phyloP scores from a whole-genome alignment of 2,888 invertebrate genomes.

The Drosophila hamatofila region DNA sequence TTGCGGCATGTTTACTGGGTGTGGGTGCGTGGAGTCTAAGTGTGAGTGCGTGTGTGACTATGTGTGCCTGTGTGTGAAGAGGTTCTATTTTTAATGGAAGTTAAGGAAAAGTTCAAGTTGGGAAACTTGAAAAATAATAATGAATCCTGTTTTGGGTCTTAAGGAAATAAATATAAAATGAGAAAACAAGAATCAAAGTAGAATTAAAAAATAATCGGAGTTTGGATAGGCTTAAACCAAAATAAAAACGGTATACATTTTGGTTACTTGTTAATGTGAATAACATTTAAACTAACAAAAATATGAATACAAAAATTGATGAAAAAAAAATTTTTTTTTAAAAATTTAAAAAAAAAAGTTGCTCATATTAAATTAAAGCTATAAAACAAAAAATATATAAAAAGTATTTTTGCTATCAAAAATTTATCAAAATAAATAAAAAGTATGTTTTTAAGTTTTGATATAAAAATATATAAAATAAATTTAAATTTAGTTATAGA shows the following conservation, averaged over 20 bases:
- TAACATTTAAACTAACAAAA: neutral
- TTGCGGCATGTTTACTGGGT: neutral
- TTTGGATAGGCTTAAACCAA: neutral
- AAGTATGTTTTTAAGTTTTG: no score
- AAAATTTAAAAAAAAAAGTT: no score
- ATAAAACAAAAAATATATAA: no score
- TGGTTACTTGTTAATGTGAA: neutral
- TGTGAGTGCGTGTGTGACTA: no score
- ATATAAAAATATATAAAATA: no score
- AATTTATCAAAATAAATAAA: no score
- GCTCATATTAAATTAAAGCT: no score
- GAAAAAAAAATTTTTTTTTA: neutral
- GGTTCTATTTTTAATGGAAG: neutral
- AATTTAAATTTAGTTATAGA: no score
- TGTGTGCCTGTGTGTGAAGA: no score
- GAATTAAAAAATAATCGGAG: neutral
- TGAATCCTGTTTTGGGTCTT: conserved; percentile 2
- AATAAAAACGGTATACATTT: neutral
- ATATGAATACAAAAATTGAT: neutral
- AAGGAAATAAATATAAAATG: neutral
- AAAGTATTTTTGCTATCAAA: no score
- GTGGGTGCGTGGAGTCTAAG: neutral
- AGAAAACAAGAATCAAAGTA: neutral
- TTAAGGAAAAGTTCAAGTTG: neutral
- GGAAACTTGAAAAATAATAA: conserved; percentile 17